phyloP scores from a whole-genome alignment of 2,888 invertebrate genomes.

The Boloria selene region DNA sequence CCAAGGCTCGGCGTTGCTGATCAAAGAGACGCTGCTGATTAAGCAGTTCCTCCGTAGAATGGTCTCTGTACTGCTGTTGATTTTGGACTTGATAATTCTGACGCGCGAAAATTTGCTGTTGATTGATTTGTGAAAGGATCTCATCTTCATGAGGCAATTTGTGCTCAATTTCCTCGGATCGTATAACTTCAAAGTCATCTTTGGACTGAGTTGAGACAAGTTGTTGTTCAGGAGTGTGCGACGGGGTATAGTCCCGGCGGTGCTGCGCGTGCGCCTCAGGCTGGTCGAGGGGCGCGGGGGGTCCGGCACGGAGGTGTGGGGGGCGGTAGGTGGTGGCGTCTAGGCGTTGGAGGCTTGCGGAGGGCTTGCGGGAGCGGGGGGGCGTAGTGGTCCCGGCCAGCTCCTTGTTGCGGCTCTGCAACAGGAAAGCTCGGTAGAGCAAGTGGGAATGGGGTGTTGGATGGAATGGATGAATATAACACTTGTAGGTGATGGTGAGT shows the following conservation, averaged over 20 bases:
- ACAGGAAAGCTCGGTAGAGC: slow-evolving; percentile 67
- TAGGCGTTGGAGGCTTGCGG: slow-evolving; percentile 52
- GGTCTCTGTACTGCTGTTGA: slow-evolving; percentile 28
- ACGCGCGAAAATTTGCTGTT: background rate
- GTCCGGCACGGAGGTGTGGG: slow-evolving; percentile 58
- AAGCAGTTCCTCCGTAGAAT: slow-evolving; percentile 46
- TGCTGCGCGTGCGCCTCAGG: slow-evolving; percentile 49
- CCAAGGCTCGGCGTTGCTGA: slow-evolving; percentile 46
- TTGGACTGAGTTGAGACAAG: slow-evolving; percentile 40
- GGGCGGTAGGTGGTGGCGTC: slow-evolving; percentile 71
- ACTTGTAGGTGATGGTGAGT: too few species aligned
- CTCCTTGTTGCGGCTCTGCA: slow-evolving; percentile 79
- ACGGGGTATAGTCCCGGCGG: slow-evolving; percentile 59
- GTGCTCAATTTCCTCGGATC: slow-evolving; percentile 34
- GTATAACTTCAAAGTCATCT: slow-evolving; percentile 26
- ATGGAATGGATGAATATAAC: slow-evolving; percentile 12
- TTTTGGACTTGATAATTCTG: slow-evolving; percentile 40
- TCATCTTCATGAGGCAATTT: slow-evolving; percentile 7
- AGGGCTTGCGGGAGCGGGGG: slow-evolving; percentile 42
- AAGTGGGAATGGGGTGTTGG: slow-evolving; percentile 40
- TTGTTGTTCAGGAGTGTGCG: slow-evolving; percentile 47
- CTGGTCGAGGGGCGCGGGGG: slow-evolving; percentile 47
- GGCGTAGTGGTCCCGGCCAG: slow-evolving; percentile 52
- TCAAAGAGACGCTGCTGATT: slow-evolving; percentile 50
- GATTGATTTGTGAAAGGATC: background rate